phyloP scores from a whole-genome alignment of 2,888 invertebrate genomes.

The Ryuthela nishihirai region DNA sequence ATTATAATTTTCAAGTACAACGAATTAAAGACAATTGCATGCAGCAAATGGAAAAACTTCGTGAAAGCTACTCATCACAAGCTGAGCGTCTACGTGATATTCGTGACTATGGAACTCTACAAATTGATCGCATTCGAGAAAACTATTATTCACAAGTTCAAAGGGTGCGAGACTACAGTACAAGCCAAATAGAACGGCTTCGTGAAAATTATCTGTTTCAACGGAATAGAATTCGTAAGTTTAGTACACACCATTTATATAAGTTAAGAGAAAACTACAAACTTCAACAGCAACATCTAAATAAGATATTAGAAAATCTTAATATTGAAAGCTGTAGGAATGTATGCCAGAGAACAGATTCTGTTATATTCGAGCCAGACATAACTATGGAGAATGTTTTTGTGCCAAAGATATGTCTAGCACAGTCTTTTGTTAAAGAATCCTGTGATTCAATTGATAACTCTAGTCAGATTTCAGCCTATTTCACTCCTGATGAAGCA shows the following conservation, averaged over 20 bases:
- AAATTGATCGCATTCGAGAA: conserved; percentile 77
- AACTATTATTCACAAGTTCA: conserved; percentile 90
- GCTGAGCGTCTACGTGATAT: conserved; percentile 81
- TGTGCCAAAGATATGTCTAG: conserved; percentile 31
- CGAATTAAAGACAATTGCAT: conserved; percentile 89
- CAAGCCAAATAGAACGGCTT: conserved; percentile 85
- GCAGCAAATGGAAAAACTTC: conserved; percentile 90
- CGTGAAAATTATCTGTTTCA: conserved; percentile 94
- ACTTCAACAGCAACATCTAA: conserved; percentile 89
- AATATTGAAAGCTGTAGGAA: conserved; percentile 90
- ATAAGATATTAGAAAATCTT: conserved; percentile 88
- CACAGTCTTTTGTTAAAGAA: conserved; percentile 13
- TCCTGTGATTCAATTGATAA: conserved; percentile 22
- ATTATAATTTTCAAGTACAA: conserved; percentile 87
- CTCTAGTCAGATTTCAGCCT: conserved; percentile 38
- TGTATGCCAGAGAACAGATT: conserved; percentile 71
- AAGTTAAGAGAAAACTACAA: conserved; percentile 88
- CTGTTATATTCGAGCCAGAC: conserved; percentile 47
- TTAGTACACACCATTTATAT: conserved; percentile 86
- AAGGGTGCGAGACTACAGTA: conserved; percentile 87
- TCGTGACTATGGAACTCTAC: conserved; percentile 77
- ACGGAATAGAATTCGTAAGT: conserved; percentile 87
- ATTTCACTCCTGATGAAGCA: conserved; percentile 37
- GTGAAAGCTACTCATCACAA: conserved; percentile 84
- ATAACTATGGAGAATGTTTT: conserved; percentile 25